Evolutionary conservation across 2,113 vertebrate genomes (phyloP), one percentile per base, ranked within the genome.

Genomic region (Nyctereutes procyonoides): DNA sequence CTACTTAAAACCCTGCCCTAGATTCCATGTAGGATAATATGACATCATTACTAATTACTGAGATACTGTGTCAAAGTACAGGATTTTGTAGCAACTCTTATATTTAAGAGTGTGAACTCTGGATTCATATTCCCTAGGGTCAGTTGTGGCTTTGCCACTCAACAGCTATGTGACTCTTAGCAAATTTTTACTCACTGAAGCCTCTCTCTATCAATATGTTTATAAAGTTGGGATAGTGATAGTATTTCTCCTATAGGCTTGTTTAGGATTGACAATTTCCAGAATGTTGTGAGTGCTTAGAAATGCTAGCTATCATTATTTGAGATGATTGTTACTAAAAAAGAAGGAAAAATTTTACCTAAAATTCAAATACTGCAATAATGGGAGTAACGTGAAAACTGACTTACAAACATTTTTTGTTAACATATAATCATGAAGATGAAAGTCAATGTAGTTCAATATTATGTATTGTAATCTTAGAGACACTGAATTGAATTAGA

Each of bases 191-290:
- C 69, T 65, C 32, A 88, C 30, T 77, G 51, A 77, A 92, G 51
- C 7, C 14, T 96, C 26, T 55, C 3, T 93, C 63, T 51, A 38
- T 58, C 65, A 58, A 22, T 53, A 26, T 17, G 69, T 35, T 53
- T 63, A n/a, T 65, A 79, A 77, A 86, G 15, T 85, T 56, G 20
- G 5, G 9, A 63, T 76, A 95, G 80, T 92, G 53, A 74, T 69
- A 1, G 0, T 67, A 69, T 13, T 63, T 83, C 16, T 69, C 38
- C 82, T 55, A 56, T 24, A 60, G 19, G 5, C 58, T 65, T 94
- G 7, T 81, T 80, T 74, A 73, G 14, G 6, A 95, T 79, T 92
- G 71, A 85, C 11, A 94, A 63, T n/a, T 92, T 88, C 65, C 84
- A 16, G 16, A 94, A 53, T 1, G 60, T 38, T 89, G 15, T 53